Evolutionary conservation across 2,113 vertebrate species (phyloP).

Genomic region (Hemiscyllium ocellatum): DNA sequence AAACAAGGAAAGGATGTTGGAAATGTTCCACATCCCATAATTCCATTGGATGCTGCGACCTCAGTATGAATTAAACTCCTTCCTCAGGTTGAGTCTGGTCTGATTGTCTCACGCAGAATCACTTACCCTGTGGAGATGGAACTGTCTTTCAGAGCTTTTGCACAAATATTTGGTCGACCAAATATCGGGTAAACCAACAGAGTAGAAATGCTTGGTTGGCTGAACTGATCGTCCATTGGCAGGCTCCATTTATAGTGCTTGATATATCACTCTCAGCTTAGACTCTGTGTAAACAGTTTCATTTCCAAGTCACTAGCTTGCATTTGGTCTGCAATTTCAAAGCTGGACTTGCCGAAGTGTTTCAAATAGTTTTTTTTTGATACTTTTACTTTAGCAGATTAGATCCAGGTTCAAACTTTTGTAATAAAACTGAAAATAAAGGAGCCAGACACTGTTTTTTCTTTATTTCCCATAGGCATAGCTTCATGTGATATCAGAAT

Average conservation of each 20-base stretch:
- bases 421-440: conserved; percentile 7
- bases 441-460: not conserved
- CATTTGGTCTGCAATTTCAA: not conserved
- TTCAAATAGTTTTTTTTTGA: conserved; percentile 19
- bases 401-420: conserved; percentile 23
- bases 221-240: not conserved
- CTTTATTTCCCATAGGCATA: conserved; percentile 31
- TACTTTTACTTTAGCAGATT: conserved; percentile 15
- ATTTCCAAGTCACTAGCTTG: not conserved
- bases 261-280: not conserved
- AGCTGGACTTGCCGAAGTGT: not conserved
- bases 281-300: not conserved
- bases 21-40: not conserved
- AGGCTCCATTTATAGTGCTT: not conserved
- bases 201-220: not conserved
- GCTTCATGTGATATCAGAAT: conserved; percentile 14
- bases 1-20: not conserved
- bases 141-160: not conserved
- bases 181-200: not conserved
- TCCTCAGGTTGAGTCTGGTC: not conserved
- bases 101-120: too few relatives aligned
- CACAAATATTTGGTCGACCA: not conserved
- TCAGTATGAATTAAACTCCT: not conserved
- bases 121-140: not conserved
- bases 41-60: not conserved